Base-by-base conservation (phyloP, 2,888 invertebrate genomes). In the Acanthosoma haemorrhoidale region DNA sequence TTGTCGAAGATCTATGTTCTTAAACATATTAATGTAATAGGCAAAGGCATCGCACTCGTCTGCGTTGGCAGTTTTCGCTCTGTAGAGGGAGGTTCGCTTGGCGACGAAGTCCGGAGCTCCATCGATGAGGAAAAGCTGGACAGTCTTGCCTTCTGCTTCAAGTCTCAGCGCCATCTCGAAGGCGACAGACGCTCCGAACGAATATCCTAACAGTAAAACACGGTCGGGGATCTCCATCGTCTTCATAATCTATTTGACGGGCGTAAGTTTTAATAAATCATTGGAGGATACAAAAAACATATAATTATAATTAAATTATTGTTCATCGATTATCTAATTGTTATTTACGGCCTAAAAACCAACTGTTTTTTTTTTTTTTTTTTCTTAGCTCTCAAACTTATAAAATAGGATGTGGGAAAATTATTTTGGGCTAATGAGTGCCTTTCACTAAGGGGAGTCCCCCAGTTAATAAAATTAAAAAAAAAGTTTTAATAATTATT, bases 131-230 rank as follows among this genome's bases (percentile, higher is more conserved):
- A 91, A 86, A 38, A 95, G 82, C 15, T 41, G 38, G 6, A 72
- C 72, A 4, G 64, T 41, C 38, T 80, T 79, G 13, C 76, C 77
- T 43, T 81, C 82, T 74, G 83, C 82, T 79, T 94, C 92, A 69
- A 97, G 82, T 79, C 91, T 90, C 36, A 90, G 82, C 25, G 92
- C 92, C 88, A 98, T 96, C 83, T 97, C 97, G 80, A 95, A 93
- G 16, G 95, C 96, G 32, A 98, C 90, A 76, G 91, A 88, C 43
- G 94, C 93, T 73, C 99, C 98, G 81, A 93, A 97, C 0, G 97
- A 98, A 82, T 99, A 98, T 1, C 97, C 98, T 57, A 92, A 87
- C 74, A 99, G 82, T 64, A 88, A 86, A 83, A 94, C 96, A 3
- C 96, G 95, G 73, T 94, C 93, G 70, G 83, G 81, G 8, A 88